These are phyloP conservation scores for Nomada goodeniana DNA, from an alignment of 2,888 invertebrate species.

Conservation along the genomic window DNA sequence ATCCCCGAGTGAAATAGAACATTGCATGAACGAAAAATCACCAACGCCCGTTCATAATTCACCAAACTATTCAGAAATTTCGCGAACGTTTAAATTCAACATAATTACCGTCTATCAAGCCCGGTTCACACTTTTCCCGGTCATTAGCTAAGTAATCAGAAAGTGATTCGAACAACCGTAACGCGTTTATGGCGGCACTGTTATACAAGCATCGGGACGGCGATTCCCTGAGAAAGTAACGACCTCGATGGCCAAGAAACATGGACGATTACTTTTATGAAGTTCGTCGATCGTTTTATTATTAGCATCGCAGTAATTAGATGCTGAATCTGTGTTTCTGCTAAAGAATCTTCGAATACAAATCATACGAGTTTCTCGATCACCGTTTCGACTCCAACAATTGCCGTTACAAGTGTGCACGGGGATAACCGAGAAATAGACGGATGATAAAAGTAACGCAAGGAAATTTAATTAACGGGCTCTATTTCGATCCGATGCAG, in stretches of 20 bases:
- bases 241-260: neutral
- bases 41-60: neutral
- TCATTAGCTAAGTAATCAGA: conserved; percentile 29
- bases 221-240: conserved; percentile 8
- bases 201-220: conserved; percentile 23
- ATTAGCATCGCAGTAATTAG: neutral
- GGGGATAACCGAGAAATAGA: too few relatives aligned
- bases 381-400: too few relatives aligned
- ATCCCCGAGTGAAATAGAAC: neutral
- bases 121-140: conserved; percentile 8
- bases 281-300: neutral
- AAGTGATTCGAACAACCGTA: conserved; percentile 34
- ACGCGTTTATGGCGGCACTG: conserved; percentile 7
- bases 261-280: neutral
- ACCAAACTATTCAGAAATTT: neutral
- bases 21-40: neutral
- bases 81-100: neutral
- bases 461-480: too few relatives aligned
- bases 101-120: conserved; percentile 1
- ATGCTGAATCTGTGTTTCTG: neutral
- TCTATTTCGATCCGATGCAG: too few relatives aligned
- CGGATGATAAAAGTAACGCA: too few relatives aligned
- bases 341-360: too few relatives aligned
- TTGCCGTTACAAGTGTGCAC: too few relatives aligned
- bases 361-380: too few relatives aligned